Base-by-base conservation (phyloP, 2,113 vertebrate genomes). In the Spizaetus ornatus region DNA sequence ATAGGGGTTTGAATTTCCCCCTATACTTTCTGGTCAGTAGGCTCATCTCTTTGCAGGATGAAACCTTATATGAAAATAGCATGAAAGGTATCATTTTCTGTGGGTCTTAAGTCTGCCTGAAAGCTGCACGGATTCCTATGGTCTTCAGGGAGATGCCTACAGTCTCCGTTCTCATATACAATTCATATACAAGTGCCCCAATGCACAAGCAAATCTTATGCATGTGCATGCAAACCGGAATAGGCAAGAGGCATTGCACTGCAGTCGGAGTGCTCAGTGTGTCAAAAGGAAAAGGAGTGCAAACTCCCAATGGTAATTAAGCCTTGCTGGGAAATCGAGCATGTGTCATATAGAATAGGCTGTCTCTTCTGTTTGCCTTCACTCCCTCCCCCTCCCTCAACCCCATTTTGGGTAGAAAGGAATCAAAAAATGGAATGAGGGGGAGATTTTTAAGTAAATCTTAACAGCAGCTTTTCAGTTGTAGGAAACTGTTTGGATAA, bases 241-340 rank as follows among this genome's bases (percentile, higher is more conserved):
- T 5, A 81, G 82, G 55, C 73, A 89, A 71, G 73, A 81, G 63
- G 63, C 45, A 40, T 27, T 59, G 66, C 38, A 25, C 53, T 73
- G 90, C 31, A 17, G 32, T 95, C 48, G 7, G 61, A 74, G 18
- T 48, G 61, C 81, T 86, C 1, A 0, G 25, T 50, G 47, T 84
- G 90, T 88, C 84, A 88, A 80, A 93, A 72, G 50, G 86, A 88
- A 74, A 53, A 80, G n/a, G 34, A 92, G 31, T 55, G 42, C 77
- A 85, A 69, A 66, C 58, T 92, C 95, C 85, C 85, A 78, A 32
- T 5, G 26, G 94, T 92, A 92, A 95, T 96, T 87, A 94, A 90
- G 71, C 52, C 55, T 89, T 89, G 53, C 87, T 94, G 77, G 74
- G 92, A 88, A 95, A 81, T 72, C 14, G 4, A 93, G 91, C 71